Base-by-base conservation (phyloP, 1,140 invertebrate species). In the Luehdorfia chinensis region DNA sequence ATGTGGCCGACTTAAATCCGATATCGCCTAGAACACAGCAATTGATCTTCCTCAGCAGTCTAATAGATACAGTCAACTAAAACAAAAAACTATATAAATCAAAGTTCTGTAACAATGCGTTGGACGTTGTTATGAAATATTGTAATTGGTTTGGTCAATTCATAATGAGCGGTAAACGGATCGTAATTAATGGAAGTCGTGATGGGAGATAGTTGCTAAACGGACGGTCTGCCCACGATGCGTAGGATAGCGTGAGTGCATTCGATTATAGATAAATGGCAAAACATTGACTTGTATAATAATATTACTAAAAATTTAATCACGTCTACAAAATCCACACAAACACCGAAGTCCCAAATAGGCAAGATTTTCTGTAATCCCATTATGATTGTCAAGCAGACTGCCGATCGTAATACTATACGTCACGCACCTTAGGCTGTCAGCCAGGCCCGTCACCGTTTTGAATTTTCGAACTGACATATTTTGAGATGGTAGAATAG, bases 111-210 rank as follows among this genome's bases (percentile, higher is more conserved):
- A 55, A 67, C 53, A 54, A 50, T 47, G 31, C 31, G 28, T 44
- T 50, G 47, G 8, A 36, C 30, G 21, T 19, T 55, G 31, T 74
- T 68, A 56, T 66, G 69, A 63, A 68, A 72, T 36, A 55, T 60
- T 51, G 51, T 73, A 76, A 76, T 76, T 76, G 73, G 68, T 72
- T 70, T 66, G 62, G 65, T 72, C 70, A 69, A 64, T 67, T 62
- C 57, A 65, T 76, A 76, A 76, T 74, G 64, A 67, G 69, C 39
- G 57, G 55, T 75, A 71, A 75, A 63, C 45, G 58, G 58, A 44
- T 44, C 51, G 62, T 72, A 72, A 76, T 76, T 74, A 72, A 76
- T 76, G 68, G 47, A 32, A 44, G 55, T 59, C 62, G 58, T 57
- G 52, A 46, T 54, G 48, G 50, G 50, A 45, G 54, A 59, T 54